phyloP scores from a whole-genome alignment of 2,113 vertebrate species.

The Physeter macrocephalus region DNA sequence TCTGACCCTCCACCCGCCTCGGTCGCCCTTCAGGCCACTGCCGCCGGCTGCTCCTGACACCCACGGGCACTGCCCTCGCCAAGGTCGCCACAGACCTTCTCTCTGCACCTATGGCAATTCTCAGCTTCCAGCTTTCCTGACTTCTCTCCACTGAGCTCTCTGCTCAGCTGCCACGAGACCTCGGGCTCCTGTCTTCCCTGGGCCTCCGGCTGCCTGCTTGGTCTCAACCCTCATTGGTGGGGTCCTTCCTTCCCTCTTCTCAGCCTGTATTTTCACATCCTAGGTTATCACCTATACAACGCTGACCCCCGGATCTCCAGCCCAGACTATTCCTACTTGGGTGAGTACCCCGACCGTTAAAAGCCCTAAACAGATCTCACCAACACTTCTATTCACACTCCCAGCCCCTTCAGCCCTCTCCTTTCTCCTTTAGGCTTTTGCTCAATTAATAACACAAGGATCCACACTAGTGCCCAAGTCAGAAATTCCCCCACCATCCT shows the following conservation, averaged over 20 bases:
- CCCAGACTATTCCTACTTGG: neutral
- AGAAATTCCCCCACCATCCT: neutral
- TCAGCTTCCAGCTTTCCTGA: neutral
- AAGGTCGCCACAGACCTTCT: neutral
- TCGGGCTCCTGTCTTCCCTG: neutral
- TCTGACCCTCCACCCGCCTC: fast-evolving
- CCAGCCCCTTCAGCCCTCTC: neutral
- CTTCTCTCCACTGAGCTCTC: neutral
- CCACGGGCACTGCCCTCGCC: neutral
- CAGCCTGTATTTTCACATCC: neutral
- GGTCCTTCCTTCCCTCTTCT: neutral
- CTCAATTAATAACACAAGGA: neutral
- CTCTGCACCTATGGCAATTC: neutral
- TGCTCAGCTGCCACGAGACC: neutral
- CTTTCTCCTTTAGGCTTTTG: neutral
- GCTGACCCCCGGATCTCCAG: neutral
- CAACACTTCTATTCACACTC: neutral
- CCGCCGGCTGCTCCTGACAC: neutral
- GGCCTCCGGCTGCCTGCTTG: fast-evolving
- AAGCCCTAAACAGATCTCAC: neutral
- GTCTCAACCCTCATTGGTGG: neutral
- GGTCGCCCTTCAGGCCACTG: neutral
- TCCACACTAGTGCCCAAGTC: neutral
- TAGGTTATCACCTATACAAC: neutral
- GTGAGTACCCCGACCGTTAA: neutral